Base-by-base conservation (phyloP, 2,888 invertebrate genomes). In the Andrena fulva region DNA sequence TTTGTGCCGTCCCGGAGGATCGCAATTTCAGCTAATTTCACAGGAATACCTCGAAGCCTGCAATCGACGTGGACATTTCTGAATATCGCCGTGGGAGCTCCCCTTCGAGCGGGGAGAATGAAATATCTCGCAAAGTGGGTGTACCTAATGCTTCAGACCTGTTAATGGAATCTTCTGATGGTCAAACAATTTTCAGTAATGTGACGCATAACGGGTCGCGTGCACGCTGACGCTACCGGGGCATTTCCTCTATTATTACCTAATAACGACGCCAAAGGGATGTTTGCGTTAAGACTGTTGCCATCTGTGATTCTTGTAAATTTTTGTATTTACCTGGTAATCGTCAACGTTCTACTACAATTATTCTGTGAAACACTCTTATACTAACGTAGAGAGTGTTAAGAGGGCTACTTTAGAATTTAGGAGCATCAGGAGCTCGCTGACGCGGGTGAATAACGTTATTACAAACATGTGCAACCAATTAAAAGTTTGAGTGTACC, bases 131-230 rank as follows among this genome's bases (percentile, higher is more conserved):
- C 60, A 7, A 54, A 31, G 24, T 42, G 54, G 24, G 62, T 62
- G 29, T 54, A 67, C 29, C 33, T 50, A 79, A 73, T 48, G 42
- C 79, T 35, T 62, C 35, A 12, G 20, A 29, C 8, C n/a, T 48
- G 24, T 29, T 80, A 80, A 80, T 73, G 80, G 79, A 48, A 63
- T 62, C 33, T 66, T 29, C n/a, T 6, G 73, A 80, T 56, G 79
- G 67, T 56, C 67, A 79, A 79, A 79, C 67, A 73, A 78, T 79
- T 79, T 78, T 63, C 48, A 62, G 54, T 63, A 67, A 72, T 31
- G 52, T n/a, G 31, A 10, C 27, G 27, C 35, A 50, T 20, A 50
- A 69, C 56, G 56, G 27, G 16, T 5, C 10, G 2, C 0, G 1
- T 7, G 31, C 68, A 42, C 27, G 42, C 31, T 42, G 24, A 20